Percentiles rank a stretch among this genome's conserved stretches.
Conservation (phyloP, 2,888 invertebrate species). For the Sylvicola cinctus region DNA sequence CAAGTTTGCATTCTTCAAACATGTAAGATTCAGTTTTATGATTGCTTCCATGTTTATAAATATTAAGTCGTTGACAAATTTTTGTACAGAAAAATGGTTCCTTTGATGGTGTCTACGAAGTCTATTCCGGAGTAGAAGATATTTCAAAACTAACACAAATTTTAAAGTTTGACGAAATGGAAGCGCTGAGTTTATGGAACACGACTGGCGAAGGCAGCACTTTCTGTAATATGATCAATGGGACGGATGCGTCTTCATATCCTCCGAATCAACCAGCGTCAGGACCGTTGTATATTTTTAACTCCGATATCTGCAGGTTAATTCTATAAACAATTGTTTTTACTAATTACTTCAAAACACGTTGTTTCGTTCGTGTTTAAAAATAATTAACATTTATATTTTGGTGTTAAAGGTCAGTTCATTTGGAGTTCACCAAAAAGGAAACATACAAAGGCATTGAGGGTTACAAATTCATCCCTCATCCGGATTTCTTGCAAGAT, state of each 20-base stretch:
- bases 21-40: too few species aligned
- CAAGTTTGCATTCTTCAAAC: too few species aligned
- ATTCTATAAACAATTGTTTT: too few species aligned
- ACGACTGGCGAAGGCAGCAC: constrained; percentile 9
- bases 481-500: constrained; percentile 37
- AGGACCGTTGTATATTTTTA: constrained; percentile 30
- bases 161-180: too few species aligned
- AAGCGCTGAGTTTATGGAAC: too few species aligned
- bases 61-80: too few species aligned
- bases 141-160: too few species aligned
- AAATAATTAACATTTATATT: too few species aligned
- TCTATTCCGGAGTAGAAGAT: constrained; percentile 11
- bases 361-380: too few species aligned
- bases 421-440: constrained; percentile 33
- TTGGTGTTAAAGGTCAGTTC: too few species aligned
- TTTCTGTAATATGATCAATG: constrained; percentile 43
- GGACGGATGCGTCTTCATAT: constrained; percentile 46
- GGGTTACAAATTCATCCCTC: constrained; percentile 33
- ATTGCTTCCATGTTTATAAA: too few species aligned
- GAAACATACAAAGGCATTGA: constrained; percentile 33
- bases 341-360: too few species aligned
- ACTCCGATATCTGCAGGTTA: constrained; percentile 47
- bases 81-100: constrained; percentile 13
- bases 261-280: constrained; percentile 35
- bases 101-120: constrained; percentile 36